Evolutionary conservation across 2,113 vertebrate genomes (phyloP), one percentile per base, ranked within the genome.

Genomic region (Pristiophorus japonicus): DNA sequence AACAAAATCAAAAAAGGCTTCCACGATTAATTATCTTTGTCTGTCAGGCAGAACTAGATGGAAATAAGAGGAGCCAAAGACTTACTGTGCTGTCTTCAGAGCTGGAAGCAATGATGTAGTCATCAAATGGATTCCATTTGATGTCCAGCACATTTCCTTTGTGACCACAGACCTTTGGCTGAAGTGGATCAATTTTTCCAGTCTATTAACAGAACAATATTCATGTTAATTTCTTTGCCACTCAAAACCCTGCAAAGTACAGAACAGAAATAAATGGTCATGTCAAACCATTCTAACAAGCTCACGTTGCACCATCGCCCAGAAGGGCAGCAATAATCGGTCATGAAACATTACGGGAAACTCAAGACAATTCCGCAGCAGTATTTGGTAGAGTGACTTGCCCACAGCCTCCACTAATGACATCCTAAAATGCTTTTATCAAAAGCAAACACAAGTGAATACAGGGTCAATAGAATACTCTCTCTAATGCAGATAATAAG

Each of bases 61-160:
- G 62, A 51, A 96, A 95, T 4, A 1, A 95, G 3, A 95, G 3
- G 91, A 87, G 16, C 1, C 20, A 45, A 18, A 96, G 95, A 96
- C 98, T 97, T 96, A 99, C 99, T 94, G 98, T 98, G 95, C 98
- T 2, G 94, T 99, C 99, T 97, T 99, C 99, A 0, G 99, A 99
- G 97, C 98, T 98, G 0, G 99, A 99, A 47, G 99, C 99, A 59
- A 99, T 99, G 96, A 98, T 97, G 81, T 97, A 98, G 96, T 99
- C 99, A 95, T 99, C 96, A 95, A 99, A 99, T 0, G 99, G 99
- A 96, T 98, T 99, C 99, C 99, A 99, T 96, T 99, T 99, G 97
- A 99, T 97, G 95, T 99, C 99, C 95, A 99, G 96, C 96, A 99
- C 98, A 5, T 98, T 98, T 34, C 98, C 98, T 97, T 96, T 98